Evolutionary conservation across 2,113 vertebrate species (phyloP), one percentile per base, ranked within the genome.

Genomic region (Tenrec ecaudatus): DNA sequence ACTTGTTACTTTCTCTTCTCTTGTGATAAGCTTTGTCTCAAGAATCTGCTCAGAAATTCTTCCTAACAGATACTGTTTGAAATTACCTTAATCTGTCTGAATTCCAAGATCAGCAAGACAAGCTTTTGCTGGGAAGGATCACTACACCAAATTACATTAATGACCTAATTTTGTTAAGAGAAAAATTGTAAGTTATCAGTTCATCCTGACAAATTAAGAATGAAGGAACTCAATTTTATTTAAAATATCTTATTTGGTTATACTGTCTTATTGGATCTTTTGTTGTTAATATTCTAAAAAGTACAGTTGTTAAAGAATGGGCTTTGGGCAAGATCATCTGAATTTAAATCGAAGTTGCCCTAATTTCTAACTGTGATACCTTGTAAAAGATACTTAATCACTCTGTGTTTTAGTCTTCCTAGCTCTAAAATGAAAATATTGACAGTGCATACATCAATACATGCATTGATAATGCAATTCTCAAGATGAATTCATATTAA

Each of bases 201-300:
- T 85, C 14, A 77, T 78, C 86, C 14, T 88, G 25, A 66, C 6
- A 82, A 82, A 2, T n/a, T 16, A 95, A 79, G 36, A 92, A 68
- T 64, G 66, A 40, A 94, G 57, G 88, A 38, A 1, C 1, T 4
- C 14, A 78, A 86, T 93, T 91, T 95, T 90, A 93, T 81, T 90
- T 78, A 93, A 88, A 82, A 62, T 6, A 69, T 77, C 31, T 89
- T 83, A 88, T 53, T 79, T 94, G 66, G 0, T 1, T 31, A 1
- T 64, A 16, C 27, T 90, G 23, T 5, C 15, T 90, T 82, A 71
- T 84, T 80, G 0, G 0, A 80, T 88, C 83, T 73, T 73, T 7
- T 81, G 23, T 90, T 43, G 36, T 27, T 95, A 95, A 93, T 84
- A 36, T 40, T 95, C 71, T 66, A 92, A 68, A 19, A 69, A 5